These are phyloP conservation scores for Tapirus terrestris DNA, from an alignment of 2,113 vertebrate species.

Conservation along the genomic window DNA sequence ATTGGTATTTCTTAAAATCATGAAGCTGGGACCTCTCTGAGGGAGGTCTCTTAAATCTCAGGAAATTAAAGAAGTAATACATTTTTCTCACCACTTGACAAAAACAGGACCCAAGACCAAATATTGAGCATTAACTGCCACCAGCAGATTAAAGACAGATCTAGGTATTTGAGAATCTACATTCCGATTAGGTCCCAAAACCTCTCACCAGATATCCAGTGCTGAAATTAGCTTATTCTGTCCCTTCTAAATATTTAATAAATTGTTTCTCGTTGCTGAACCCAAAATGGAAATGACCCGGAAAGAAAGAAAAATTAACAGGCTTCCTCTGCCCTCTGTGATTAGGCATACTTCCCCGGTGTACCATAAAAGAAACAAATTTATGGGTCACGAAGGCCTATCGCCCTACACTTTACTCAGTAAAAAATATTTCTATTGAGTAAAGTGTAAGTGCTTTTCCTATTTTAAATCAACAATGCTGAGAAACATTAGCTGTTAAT, in stretches of 20 bases:
- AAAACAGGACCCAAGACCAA: constrained; percentile 60
- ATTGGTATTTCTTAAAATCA: constrained; percentile 57
- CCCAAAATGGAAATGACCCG: constrained; percentile 69
- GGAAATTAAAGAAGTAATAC: constrained; percentile 76
- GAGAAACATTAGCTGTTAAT: constrained; percentile 36
- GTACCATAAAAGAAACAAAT: constrained; percentile 66
- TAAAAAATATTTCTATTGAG: constrained; percentile 57
- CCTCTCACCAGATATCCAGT: constrained; percentile 51
- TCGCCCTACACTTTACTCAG: not conserved
- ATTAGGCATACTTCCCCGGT: constrained; percentile 54
- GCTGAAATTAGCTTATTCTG: constrained; percentile 35
- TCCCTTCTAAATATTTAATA: constrained; percentile 68
- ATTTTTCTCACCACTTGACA: constrained; percentile 73
- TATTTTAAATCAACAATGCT: constrained; percentile 68
- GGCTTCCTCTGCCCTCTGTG: constrained; percentile 53
- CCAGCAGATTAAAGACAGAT: constrained; percentile 62
- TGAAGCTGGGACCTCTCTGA: constrained; percentile 51
- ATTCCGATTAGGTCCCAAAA: constrained; percentile 43
- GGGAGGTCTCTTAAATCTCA: constrained; percentile 61
- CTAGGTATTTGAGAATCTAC: constrained; percentile 45
- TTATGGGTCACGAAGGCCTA: constrained; percentile 57
- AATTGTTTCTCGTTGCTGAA: constrained; percentile 69
- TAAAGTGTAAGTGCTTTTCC: not conserved
- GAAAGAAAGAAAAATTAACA: constrained; percentile 72
- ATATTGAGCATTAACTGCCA: constrained; percentile 35